Evolutionary conservation across 2,888 invertebrate species (phyloP).

Genomic region (Tetragonula carbonaria): DNA sequence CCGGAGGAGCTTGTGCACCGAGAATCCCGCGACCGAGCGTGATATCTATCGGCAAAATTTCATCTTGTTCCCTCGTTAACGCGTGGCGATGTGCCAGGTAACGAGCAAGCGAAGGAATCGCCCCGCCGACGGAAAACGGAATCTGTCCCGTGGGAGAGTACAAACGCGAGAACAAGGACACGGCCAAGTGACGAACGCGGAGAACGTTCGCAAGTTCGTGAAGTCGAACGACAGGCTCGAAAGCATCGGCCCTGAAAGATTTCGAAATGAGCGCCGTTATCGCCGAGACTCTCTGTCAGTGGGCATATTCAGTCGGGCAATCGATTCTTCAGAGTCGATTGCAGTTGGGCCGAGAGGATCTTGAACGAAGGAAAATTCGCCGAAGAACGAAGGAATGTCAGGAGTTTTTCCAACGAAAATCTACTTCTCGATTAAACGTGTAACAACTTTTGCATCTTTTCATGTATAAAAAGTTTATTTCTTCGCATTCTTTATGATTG

Average conservation of each 20-base stretch:
- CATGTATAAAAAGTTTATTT: no score
- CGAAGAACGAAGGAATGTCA: no score
- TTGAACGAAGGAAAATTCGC: no score
- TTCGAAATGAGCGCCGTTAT: constrained; percentile 60
- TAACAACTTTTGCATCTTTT: no score
- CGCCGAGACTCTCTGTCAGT: constrained; percentile 32
- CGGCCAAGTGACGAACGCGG: constrained; percentile 4
- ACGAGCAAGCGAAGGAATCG: constrained; percentile 33
- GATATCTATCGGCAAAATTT: constrained; percentile 56
- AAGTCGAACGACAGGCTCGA: constrained; percentile 67
- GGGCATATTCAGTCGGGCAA: constrained; percentile 54
- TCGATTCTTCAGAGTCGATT: background rate
- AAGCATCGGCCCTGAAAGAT: constrained; percentile 42
- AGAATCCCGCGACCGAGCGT: constrained; percentile 41
- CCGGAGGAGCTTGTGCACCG: constrained; percentile 14
- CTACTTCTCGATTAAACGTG: no score
- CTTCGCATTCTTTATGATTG: no score
- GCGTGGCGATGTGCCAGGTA: constrained; percentile 56
- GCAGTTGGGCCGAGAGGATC: no score
- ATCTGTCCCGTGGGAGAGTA: constrained; percentile 17
- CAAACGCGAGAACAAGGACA: constrained; percentile 23
- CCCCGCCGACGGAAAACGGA: constrained; percentile 11
- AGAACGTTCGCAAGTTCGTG: constrained; percentile 51
- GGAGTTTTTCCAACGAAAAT: no score
- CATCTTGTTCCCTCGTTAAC: constrained; percentile 61